Conservation (phyloP, 2,888 invertebrate species). For the Eupithecia vulgata region DNA sequence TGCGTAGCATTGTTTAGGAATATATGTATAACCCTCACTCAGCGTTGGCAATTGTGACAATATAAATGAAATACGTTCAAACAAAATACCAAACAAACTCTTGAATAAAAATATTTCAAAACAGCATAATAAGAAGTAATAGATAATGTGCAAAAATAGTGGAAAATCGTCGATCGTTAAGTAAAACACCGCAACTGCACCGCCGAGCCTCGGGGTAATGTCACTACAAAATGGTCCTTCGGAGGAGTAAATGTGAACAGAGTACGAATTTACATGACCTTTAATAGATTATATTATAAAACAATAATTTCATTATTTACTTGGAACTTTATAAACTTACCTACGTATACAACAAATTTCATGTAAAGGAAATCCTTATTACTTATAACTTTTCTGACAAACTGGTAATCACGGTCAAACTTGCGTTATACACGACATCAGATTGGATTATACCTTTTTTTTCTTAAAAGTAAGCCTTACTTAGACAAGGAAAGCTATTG, state of each 20-base stretch:
- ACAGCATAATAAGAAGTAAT: slow-evolving; percentile 1
- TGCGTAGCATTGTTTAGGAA: too few relatives aligned
- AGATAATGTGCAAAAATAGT: slow-evolving; percentile 20
- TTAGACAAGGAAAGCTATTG: too few relatives aligned
- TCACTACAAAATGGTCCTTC: slow-evolving; percentile 46
- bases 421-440: too few relatives aligned
- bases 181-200: slow-evolving; percentile 37
- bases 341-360: not conserved
- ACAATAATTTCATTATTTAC: too few relatives aligned
- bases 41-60: too few relatives aligned
- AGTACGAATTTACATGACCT: not conserved
- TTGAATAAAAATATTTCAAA: not conserved
- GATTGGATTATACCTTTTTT: too few relatives aligned
- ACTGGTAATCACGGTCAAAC: not conserved
- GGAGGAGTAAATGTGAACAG: not conserved
- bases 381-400: not conserved
- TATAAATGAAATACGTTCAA: not conserved
- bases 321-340: not conserved
- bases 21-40: too few relatives aligned
- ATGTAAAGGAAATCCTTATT: not conserved
- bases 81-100: not conserved
- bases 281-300: too few relatives aligned
- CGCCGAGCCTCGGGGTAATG: slow-evolving; percentile 47
- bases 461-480: too few relatives aligned
- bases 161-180: slow-evolving; percentile 41